These are phyloP conservation scores for Bergia sp. DNA, from an alignment of 92 coral and sea anemone genomes.

Conservation along the genomic window DNA sequence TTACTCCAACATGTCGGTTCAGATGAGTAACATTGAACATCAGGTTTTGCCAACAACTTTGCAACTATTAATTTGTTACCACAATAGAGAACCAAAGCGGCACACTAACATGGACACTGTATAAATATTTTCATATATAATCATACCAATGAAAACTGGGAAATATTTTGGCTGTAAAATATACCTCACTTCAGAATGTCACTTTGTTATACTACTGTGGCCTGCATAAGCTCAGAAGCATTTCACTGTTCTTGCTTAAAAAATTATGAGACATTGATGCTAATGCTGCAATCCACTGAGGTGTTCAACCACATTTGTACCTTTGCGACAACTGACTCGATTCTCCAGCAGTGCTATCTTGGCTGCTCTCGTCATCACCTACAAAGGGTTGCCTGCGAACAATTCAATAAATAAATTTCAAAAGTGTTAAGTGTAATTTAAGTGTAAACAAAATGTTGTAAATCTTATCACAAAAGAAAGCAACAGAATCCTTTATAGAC, in stretches of 20 bases:
- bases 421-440: not conserved
- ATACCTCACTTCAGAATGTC: no score
- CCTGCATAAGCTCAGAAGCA: no score
- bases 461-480: no score
- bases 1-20: no score
- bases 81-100: not conserved
- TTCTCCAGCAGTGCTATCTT: conserved; percentile 62
- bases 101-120: not conserved
- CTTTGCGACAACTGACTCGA: conserved; percentile 21
- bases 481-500: no score
- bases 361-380: conserved; percentile 87
- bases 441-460: no score
- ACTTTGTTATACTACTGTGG: no score
- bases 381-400: conserved; percentile 39
- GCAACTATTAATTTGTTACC: not conserved
- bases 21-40: not conserved
- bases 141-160: not conserved
- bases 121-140: no score
- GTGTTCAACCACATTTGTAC: not conserved
- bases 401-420: not conserved
- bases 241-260: no score
- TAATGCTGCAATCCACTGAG: not conserved
- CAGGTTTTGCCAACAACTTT: not conserved
- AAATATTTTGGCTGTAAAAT: no score
- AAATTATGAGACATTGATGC: not conserved